Conservation (phyloP, 1,140 invertebrate species). For the Zaprionus nigranus region DNA sequence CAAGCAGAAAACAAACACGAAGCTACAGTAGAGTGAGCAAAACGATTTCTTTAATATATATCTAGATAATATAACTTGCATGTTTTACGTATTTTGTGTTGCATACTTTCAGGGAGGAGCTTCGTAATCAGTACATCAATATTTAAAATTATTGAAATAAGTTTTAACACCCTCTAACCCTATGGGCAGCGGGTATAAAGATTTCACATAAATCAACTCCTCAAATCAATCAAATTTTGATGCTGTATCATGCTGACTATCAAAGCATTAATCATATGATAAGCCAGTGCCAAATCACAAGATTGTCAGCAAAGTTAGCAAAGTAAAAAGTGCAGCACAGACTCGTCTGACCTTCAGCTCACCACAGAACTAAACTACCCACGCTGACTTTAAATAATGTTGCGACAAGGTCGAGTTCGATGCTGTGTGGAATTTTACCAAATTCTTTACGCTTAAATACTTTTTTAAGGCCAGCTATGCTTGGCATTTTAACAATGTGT, state of each 20-base stretch:
- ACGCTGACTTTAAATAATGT: not conserved
- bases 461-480: not conserved
- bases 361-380: not conserved
- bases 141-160: no score
- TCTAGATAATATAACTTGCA: no score
- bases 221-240: not conserved
- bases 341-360: not conserved
- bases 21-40: no score
- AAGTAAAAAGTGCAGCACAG: no score
- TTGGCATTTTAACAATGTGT: not conserved
- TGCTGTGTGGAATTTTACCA: not conserved
- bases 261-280: not conserved
- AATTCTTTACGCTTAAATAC: slow-evolving; percentile 12
- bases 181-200: no score
- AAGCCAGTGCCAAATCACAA: not conserved
- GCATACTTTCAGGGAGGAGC: no score
- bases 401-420: not conserved
- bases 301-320: not conserved
- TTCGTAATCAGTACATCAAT: no score
- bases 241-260: not conserved
- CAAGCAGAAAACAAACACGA: no score
- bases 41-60: no score
- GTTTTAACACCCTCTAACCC: no score
- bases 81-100: no score
- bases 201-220: no score